phyloP scores from a whole-genome alignment of 2,888 invertebrate species.

The Ditylenchus weischeri region DNA sequence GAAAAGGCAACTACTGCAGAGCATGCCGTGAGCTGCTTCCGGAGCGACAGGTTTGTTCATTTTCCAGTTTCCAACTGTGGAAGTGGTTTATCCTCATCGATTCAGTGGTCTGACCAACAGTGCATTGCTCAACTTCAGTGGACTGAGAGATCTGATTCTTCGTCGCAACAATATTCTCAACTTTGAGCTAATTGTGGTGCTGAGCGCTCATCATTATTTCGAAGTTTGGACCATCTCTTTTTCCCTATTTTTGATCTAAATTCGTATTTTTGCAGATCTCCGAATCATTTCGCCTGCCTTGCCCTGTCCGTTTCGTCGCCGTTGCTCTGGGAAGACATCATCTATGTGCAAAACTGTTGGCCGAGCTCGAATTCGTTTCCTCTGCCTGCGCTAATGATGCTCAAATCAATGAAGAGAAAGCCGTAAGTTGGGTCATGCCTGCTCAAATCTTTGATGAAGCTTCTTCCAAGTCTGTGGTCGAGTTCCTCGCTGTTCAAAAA shows the following conservation, averaged over 20 bases:
- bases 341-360: not conserved
- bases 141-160: not conserved
- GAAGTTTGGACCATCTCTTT: not conserved
- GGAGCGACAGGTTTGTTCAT: not conserved
- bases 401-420: not conserved
- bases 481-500: not conserved
- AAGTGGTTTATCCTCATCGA: not conserved
- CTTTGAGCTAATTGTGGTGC: constrained; percentile 1
- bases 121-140: not conserved
- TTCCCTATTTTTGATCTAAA: not conserved
- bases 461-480: not conserved
- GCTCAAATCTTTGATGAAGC: not conserved
- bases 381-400: constrained; percentile 7
- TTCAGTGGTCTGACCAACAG: not conserved
- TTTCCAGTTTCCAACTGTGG: not conserved
- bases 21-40: not conserved
- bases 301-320: constrained; percentile 9
- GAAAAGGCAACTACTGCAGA: not conserved
- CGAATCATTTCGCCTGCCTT: constrained; percentile 9
- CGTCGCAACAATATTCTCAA: not conserved
- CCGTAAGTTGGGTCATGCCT: not conserved
- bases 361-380: constrained; percentile 2
- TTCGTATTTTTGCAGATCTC: not conserved
- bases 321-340: not conserved
- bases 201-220: constrained; percentile 1